Conservation (phyloP, 2,113 vertebrate species). For the Propithecus coquereli region DNA sequence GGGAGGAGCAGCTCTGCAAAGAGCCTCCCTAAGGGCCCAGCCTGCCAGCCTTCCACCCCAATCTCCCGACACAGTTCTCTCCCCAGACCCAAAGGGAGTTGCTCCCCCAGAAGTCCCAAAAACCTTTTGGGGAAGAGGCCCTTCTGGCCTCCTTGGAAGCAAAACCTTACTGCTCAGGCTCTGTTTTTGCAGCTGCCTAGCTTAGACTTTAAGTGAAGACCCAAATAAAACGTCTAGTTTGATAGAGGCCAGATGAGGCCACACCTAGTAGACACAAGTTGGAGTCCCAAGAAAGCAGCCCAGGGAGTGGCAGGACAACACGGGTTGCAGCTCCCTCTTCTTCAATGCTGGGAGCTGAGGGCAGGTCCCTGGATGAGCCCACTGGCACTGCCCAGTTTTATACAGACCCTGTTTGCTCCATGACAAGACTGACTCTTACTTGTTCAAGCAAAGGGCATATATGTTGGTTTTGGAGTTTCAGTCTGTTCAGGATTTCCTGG, state of each 20-base stretch:
- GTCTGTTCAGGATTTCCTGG: not conserved
- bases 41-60: not conserved
- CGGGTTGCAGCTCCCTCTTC: not conserved
- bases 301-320: fast-evolving
- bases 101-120: not conserved
- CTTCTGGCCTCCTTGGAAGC: not conserved
- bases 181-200: not conserved
- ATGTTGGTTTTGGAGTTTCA: not conserved
- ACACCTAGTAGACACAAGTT: not conserved
- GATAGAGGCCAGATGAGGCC: not conserved
- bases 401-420: not conserved
- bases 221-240: not conserved
- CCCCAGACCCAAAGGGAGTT: not conserved
- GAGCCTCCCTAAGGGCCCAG: not conserved
- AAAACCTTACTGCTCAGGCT: not conserved
- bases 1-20: not conserved
- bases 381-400: not conserved
- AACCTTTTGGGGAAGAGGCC: not conserved
- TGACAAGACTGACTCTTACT: not conserved
- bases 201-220: not conserved
- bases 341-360: not conserved
- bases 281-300: not conserved
- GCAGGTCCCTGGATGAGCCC: not conserved
- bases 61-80: not conserved
- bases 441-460: not conserved